Conservation (phyloP, 2,888 invertebrate species). For the Parthenolecanium corni region DNA sequence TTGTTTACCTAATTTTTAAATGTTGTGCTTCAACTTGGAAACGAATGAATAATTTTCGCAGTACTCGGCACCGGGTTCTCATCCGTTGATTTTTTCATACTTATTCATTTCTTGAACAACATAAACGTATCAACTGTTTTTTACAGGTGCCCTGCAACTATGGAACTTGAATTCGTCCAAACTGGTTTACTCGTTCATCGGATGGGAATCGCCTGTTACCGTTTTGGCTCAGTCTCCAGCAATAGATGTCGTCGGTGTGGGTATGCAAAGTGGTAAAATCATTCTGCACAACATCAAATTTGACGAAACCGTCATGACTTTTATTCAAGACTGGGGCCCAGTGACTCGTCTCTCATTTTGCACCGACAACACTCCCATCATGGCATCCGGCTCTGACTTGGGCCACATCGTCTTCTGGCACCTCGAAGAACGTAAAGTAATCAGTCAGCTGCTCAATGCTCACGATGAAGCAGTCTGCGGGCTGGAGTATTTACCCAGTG, state of each 20-base stretch:
- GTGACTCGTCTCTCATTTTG: conserved; percentile 76
- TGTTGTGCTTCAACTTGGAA: too few relatives aligned
- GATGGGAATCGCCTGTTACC: conserved; percentile 58
- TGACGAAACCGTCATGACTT: conserved; percentile 70
- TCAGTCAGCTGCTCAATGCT: conserved; percentile 67
- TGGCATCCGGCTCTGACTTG: conserved; percentile 67
- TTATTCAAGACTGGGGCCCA: conserved; percentile 83
- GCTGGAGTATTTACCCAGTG: conserved; percentile 69
- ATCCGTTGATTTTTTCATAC: too few relatives aligned
- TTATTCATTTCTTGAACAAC: too few relatives aligned
- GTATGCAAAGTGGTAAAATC: conserved; percentile 68
- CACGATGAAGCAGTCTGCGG: conserved; percentile 68
- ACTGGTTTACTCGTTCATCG: conserved; percentile 62
- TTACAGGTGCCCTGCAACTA: conserved; percentile 51
- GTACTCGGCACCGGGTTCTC: too few relatives aligned
- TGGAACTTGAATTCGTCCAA: conserved; percentile 78
- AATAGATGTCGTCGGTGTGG: conserved; percentile 80
- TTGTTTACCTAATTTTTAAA: too few relatives aligned
- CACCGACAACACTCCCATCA: conserved; percentile 70
- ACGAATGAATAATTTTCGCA: too few relatives aligned
- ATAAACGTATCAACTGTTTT: too few relatives aligned
- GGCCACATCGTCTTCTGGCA: conserved; percentile 93
- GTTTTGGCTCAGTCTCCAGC: conserved; percentile 82
- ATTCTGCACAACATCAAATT: conserved; percentile 75
- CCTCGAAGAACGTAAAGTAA: conserved; percentile 64